A percentile compares a stretch with the other conserved stretches of the same genome.
These are phyloP conservation scores for Anolis apletophallus DNA, from an alignment of 2,797 vertebrate species.

Conservation along the genomic window DNA sequence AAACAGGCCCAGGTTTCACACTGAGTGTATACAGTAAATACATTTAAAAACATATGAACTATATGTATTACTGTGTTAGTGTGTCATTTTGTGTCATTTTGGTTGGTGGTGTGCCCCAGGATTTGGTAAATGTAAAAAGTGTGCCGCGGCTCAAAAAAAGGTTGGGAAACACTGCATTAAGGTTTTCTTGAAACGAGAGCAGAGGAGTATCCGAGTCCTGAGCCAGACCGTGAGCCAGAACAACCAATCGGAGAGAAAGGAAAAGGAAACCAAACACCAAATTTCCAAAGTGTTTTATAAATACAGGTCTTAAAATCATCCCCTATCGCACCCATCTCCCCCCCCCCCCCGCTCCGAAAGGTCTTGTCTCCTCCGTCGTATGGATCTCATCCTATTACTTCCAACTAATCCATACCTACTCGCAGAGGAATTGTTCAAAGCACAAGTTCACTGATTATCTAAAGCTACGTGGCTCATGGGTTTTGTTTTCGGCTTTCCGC, in stretches of 20 bases:
- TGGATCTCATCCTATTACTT: constrained; percentile 65
- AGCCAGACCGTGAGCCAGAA: constrained; percentile 55
- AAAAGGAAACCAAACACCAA: background rate
- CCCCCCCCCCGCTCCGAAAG: constrained; percentile 8
- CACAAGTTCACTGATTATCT: constrained; percentile 23
- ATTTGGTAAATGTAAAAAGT: too few relatives aligned
- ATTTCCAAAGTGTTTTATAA: constrained; percentile 46
- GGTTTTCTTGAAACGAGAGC: constrained; percentile 40
- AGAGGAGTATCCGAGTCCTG: constrained; percentile 16
- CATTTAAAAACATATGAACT: too few relatives aligned
- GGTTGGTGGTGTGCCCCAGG: too few relatives aligned
- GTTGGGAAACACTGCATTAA: too few relatives aligned
- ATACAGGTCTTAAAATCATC: constrained; percentile 48
- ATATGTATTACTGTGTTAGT: too few relatives aligned
- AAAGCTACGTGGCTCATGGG: constrained; percentile 56
- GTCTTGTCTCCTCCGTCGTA: constrained; percentile 52
- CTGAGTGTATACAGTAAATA: too few relatives aligned
- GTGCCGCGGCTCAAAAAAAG: too few relatives aligned
- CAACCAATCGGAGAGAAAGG: constrained; percentile 26
- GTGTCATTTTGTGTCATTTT: too few relatives aligned
- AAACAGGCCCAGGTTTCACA: too few relatives aligned
- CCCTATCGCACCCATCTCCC: background rate
- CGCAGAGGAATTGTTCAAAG: constrained; percentile 47
- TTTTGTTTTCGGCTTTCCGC: background rate
- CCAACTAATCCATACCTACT: constrained; percentile 26